Base-by-base conservation (phyloP, 1,140 invertebrate species). In the Drosophila yakuba region DNA sequence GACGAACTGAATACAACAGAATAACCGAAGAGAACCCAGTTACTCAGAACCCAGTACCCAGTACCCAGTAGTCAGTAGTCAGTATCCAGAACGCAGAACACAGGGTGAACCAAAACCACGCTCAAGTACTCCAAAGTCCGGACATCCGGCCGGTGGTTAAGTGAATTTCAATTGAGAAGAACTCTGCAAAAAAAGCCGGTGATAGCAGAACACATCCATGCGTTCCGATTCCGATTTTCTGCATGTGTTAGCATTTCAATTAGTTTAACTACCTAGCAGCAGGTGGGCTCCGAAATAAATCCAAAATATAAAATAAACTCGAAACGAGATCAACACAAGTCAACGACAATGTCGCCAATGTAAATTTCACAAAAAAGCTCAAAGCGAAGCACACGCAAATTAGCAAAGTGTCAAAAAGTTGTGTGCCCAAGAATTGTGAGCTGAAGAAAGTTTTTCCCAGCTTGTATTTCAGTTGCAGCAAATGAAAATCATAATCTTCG, bases 71-170 rank as follows among this genome's bases (percentile, higher is more conserved):
- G 4, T 4, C 25, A 25, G 25, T 25, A 4, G 0, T 0, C 25
- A 25, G 25, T 5, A 4, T 0, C 4, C 25, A 25, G 25, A 25
- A 25, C 25, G 0, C 25, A 25, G 25, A 25, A 25, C 23, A 20
- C 20, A 64, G 58, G 48, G 51, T 41, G 44, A 48, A 78, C 59
- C 58, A 80, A 54, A 36, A 52, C 62, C 59, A 62, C 57, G 60
- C 52, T 68, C 61, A 68, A 73, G 57, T 43, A 66, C 71, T 64
- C 74, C 82, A 82, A 78, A 66, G 64, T 64, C 74, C 82, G 81
- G 82, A 86, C 74, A 81, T 85, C 82, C 82, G 81, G 81, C 60
- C 28, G 17, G 32, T n/a, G 55, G 39, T 17, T 36, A 60, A 63
- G 60, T 60, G 55, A 60, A 60, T 43, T 60, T 60, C 38, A 63